Evolutionary conservation across 2,113 vertebrate genomes (phyloP).

Genomic region (Phoenicopterus ruber): DNA sequence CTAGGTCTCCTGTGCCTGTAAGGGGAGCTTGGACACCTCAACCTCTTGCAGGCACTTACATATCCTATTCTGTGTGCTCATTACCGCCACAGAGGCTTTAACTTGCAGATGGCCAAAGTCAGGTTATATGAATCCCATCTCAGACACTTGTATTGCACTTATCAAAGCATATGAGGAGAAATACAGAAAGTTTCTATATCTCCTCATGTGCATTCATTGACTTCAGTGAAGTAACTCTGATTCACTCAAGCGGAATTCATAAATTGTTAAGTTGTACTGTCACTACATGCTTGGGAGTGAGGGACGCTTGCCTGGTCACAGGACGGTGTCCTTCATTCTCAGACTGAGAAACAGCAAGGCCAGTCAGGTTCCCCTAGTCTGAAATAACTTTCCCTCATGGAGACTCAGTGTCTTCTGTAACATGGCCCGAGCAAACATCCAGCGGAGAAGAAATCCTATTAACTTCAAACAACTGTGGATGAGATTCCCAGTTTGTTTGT

Average conservation of each 20-base stretch:
- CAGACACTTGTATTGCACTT: background rate
- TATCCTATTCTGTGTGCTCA: background rate
- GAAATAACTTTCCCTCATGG: background rate
- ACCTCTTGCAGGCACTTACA: background rate
- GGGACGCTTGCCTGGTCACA: background rate
- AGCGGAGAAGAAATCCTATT: background rate
- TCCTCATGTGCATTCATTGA: fast-evolving
- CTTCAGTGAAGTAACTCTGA: background rate
- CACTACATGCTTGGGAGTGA: background rate
- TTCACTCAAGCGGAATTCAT: background rate
- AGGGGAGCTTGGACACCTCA: background rate
- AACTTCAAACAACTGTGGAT: background rate
- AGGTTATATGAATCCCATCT: background rate
- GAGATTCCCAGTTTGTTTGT: background rate
- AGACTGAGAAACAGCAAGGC: background rate
- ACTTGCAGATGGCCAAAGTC: background rate
- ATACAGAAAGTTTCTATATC: background rate
- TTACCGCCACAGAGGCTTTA: background rate
- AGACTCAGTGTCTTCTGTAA: background rate
- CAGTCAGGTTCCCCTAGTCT: background rate
- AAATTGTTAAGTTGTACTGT: background rate
- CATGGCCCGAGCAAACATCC: background rate
- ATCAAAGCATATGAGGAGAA: background rate
- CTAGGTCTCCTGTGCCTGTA: background rate
- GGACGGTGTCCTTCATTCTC: background rate